Base-by-base conservation (phyloP, 2,113 vertebrate species). In the Hemibagrus wyckioides region DNA sequence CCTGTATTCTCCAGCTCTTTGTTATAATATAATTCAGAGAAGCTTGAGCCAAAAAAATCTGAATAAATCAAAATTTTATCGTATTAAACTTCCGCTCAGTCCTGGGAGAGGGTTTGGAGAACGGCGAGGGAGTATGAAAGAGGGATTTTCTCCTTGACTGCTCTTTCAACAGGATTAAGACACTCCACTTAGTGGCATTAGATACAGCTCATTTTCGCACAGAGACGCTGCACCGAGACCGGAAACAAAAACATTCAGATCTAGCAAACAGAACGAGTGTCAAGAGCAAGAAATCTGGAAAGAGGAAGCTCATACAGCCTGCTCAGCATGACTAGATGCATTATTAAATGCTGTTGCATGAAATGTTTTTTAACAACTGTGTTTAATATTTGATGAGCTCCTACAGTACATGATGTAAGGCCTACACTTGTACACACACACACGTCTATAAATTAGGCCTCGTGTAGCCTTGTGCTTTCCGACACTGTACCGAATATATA, bases 121-220 rank as follows among this genome's bases (percentile, higher is more conserved):
- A 80, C 73, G 85, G 82, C 83, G 86, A 88, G 83, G 91, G 92
- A 91, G 90, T 91, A 88, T 92, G 91, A 91, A 90, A 88, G 88
- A 83, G 87, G 92, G 91, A 92, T 94, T 93, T 94, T 92, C 91
- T 91, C 87, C 91, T 92, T 85, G 85, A 89, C 92, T 92, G 93
- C 93, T 85, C 88, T 90, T 88, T 89, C 83, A 93, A 92, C 86
- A 90, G 92, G 95, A 95, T 95, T 95, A 94, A 91, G 90, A 93
- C 90, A 83, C 83, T 91, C 90, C 92, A 92, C 92, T 93, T 93
- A 91, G 90, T 82, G 86, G 92, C 91, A 92, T 93, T 92, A 92
- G 92, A 91, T 91, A 93, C 89, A 90, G 90, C 79, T 80, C 79
- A 80, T 80, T 80, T 80, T 80, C 30, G 1, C 44, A 48, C 44